Percentiles rank a stretch among this genome's conserved stretches.
Conservation (phyloP, 2,113 vertebrate species). For the Argyrosomus japonicus region DNA sequence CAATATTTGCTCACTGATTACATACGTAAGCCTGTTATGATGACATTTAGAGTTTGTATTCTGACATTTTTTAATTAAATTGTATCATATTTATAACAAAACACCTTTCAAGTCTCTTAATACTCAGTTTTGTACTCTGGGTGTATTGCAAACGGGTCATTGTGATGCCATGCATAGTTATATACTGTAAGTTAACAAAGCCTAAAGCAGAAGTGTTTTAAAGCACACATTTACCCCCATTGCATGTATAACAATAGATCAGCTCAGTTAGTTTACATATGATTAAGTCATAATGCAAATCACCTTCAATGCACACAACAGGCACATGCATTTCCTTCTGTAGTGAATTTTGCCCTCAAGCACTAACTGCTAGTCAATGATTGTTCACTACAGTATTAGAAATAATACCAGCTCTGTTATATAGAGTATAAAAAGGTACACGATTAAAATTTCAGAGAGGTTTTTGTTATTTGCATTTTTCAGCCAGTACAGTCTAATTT, state of each 20-base stretch:
- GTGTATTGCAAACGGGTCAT: not conserved
- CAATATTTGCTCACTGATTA: not conserved
- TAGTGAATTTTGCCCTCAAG: not conserved
- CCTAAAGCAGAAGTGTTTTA: not conserved
- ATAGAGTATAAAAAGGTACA: not conserved
- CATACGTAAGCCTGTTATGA: not conserved
- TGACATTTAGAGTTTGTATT: not conserved
- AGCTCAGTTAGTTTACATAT: not conserved
- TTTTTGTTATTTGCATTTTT: conserved; percentile 29
- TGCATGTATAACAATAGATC: not conserved
- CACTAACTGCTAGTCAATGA: not conserved
- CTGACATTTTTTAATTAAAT: not conserved
- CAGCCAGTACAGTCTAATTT: conserved; percentile 18
- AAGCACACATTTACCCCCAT: not conserved
- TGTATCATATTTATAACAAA: not conserved
- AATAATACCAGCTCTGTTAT: not conserved
- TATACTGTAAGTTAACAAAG: not conserved
- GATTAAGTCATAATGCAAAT: not conserved
- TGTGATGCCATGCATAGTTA: not conserved
- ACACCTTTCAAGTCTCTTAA: not conserved
- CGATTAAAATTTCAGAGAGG: not conserved
- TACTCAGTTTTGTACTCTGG: not conserved
- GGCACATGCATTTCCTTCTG: not conserved
- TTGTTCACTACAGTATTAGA: not conserved
- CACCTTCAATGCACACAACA: not conserved